Base-by-base conservation (phyloP, 2,888 invertebrate genomes). In the Noctua pronuba region DNA sequence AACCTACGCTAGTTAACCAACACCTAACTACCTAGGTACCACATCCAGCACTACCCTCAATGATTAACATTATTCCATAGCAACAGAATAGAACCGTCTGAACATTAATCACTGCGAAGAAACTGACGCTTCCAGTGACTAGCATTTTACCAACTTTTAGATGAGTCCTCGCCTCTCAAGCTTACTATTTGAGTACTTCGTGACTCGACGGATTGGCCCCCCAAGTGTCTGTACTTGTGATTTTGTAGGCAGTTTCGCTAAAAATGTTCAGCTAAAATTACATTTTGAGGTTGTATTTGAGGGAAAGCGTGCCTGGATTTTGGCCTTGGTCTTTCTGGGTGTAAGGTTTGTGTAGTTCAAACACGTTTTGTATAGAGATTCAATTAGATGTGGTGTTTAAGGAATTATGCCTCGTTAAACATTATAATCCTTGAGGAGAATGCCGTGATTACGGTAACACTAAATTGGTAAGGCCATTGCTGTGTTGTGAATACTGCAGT, bases 21-120 rank as follows among this genome's bases (percentile, higher is more conserved):
- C 44, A n/a, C 18, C 21, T n/a, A 52, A 35, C 41, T 71, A 52
- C 18, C 21, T 62, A 67, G 35, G 24, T 44, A 62, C 69, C 66
- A 65, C 80, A 80, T 75, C 71, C 75, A 73, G 49, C 21, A 79
- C 55, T 52, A 74, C 64, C 67, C 66, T 38, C 73, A 76, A 85
- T 79, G 73, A 87, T 82, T 72, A 86, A 83, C 79, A 86, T 85
- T 85, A 87, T 83, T 85, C 73, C 77, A 78, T 55, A 77, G 79
- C 79, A 78, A 75, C 79, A 80, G 75, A 87, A 89, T 86, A 78
- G 81, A 74, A 75, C 68, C 71, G 71, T 79, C 44, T 41, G 75
- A 82, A 81, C 89, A 89, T 89, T 89, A 89, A 89, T 89, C 89
- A 89, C 85, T 52, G 62, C 79, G 77, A 88, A 86, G 88, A 84